phyloP scores from a whole-genome alignment of 2,113 vertebrate genomes.

The Miniopterus natalensis region DNA sequence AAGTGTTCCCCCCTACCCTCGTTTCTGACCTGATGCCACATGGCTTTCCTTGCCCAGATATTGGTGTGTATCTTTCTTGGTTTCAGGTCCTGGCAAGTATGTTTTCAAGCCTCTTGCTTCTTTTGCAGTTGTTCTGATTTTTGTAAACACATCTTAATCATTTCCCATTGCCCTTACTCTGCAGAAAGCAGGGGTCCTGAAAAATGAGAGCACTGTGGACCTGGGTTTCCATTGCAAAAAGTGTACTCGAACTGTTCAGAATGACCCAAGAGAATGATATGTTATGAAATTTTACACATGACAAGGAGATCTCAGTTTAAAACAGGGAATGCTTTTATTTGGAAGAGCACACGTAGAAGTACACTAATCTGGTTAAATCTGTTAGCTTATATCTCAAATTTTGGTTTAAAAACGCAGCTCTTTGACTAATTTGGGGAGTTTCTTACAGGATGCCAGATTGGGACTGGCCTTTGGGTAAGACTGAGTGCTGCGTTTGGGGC shows the following conservation, averaged over 20 bases:
- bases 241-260: background rate
- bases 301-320: background rate
- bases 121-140: background rate
- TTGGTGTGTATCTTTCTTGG: too few species aligned
- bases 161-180: background rate
- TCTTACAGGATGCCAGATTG: background rate
- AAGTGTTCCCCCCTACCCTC: background rate
- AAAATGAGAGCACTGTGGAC: rapidly evolving
- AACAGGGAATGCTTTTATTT: background rate
- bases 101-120: background rate
- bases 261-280: background rate
- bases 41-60: rapidly evolving
- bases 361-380: background rate
- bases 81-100: background rate
- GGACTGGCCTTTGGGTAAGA: background rate
- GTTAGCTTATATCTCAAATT: background rate
- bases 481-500: background rate
- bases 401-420: background rate
- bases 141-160: background rate
- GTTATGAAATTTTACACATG: background rate
- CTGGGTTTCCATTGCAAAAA: background rate
- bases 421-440: background rate
- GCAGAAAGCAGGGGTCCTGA: background rate
- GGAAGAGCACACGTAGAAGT: background rate
- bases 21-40: rapidly evolving